Percentiles rank a stretch among this genome's conserved stretches.
phyloP scores from a whole-genome alignment of 2,113 vertebrate genomes.

The Ctenodactylus gundi region DNA sequence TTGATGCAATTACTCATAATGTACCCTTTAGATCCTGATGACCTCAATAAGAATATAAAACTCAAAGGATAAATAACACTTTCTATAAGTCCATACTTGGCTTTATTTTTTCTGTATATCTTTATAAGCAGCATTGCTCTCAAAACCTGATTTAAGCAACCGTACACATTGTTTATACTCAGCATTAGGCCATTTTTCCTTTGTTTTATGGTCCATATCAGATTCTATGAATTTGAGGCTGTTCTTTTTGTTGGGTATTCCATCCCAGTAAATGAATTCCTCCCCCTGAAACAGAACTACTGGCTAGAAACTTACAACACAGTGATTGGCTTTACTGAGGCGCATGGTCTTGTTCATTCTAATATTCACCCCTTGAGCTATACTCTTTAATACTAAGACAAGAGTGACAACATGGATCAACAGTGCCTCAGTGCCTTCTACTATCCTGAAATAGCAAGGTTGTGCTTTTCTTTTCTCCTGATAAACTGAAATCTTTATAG shows the following conservation, averaged over 20 bases:
- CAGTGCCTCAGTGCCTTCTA: accelerated
- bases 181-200: background rate
- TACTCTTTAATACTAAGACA: background rate
- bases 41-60: background rate
- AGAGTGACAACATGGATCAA: background rate
- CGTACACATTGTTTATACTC: background rate
- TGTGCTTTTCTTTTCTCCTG: background rate
- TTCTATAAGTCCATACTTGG: background rate
- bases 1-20: background rate
- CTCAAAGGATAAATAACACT: background rate
- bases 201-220: background rate
- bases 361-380: background rate
- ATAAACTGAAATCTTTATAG: background rate
- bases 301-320: background rate
- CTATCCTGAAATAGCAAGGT: background rate
- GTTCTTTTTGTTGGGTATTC: background rate
- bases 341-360: background rate
- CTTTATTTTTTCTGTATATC: background rate
- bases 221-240: background rate
- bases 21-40: background rate
- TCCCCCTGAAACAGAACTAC: background rate
- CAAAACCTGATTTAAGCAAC: background rate
- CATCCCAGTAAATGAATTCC: background rate
- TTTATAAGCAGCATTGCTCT: background rate
- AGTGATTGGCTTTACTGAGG: background rate